Evolutionary conservation across 2,888 invertebrate genomes (phyloP).

Genomic region (Gibbula magus): DNA sequence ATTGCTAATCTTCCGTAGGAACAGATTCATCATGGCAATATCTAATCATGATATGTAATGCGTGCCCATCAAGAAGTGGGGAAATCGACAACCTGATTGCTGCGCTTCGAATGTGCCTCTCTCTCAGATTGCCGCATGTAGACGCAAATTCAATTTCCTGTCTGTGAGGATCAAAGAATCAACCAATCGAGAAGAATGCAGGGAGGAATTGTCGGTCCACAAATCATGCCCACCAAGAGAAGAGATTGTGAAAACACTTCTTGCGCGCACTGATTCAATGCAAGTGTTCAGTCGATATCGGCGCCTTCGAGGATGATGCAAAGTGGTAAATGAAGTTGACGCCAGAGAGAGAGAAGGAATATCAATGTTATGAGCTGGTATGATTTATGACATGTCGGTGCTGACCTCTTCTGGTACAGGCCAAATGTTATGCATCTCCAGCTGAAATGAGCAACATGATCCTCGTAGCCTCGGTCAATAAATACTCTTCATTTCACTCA

Average conservation of each 20-base stretch:
- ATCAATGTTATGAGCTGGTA: background rate
- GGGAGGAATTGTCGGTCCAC: constrained; percentile 8
- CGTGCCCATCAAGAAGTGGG: background rate
- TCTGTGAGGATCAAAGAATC: background rate
- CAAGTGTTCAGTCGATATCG: background rate
- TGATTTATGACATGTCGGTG: constrained; percentile 1
- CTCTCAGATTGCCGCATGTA: background rate
- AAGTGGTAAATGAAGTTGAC: constrained; percentile 12
- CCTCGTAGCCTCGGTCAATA: too few species aligned
- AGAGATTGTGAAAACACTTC: constrained; percentile 7
- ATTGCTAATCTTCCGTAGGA: background rate
- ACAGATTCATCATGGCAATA: background rate
- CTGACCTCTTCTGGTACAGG: too few species aligned
- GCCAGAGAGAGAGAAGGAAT: background rate
- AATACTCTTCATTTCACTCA: too few species aligned
- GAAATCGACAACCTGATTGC: constrained; percentile 19
- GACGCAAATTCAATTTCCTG: constrained; percentile 26
- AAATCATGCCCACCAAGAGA: background rate
- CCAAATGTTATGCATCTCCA: too few species aligned
- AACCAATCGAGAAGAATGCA: constrained; percentile 1
- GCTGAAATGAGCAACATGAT: too few species aligned
- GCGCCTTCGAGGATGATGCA: background rate
- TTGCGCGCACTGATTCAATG: background rate
- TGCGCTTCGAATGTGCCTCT: constrained; percentile 13
- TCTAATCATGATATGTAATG: background rate